Evolutionary conservation across 2,888 invertebrate genomes (phyloP).

Genomic region (Taphrorychus bicolor): DNA sequence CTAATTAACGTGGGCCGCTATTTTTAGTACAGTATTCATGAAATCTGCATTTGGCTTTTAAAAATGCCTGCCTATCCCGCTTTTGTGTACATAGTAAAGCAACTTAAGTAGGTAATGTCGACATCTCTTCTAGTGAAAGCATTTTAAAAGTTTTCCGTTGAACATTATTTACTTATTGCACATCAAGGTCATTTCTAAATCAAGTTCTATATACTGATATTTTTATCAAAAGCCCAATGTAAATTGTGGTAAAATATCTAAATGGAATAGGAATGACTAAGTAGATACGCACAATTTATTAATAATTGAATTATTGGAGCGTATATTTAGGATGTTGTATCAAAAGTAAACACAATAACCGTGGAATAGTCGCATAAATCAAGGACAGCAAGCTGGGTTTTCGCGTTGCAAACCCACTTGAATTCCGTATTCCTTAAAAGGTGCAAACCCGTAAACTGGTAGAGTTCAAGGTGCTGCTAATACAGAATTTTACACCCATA

Average conservation of each 20-base stretch:
- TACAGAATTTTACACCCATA: neutral
- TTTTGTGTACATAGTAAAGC: neutral
- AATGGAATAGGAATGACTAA: too few relatives aligned
- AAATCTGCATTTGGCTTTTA: neutral
- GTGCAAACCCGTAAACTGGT: conserved; percentile 5
- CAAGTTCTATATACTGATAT: too few relatives aligned
- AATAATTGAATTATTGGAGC: neutral
- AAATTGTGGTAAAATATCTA: too few relatives aligned
- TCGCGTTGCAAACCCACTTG: conserved; percentile 8
- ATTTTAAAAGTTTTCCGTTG: too few relatives aligned
- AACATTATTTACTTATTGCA: too few relatives aligned
- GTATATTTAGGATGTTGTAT: neutral
- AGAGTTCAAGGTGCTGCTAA: conserved; percentile 3
- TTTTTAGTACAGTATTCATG: neutral
- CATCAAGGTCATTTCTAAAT: neutral
- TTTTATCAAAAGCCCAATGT: too few relatives aligned
- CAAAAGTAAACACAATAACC: neutral
- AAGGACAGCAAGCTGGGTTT: conserved; percentile 13
- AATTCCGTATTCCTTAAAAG: conserved; percentile 20
- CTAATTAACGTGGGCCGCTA: neutral
- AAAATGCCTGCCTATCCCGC: too few relatives aligned
- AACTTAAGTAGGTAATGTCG: neutral
- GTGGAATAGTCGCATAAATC: neutral
- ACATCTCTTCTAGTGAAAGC: neutral
- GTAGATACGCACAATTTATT: neutral